Conservation (phyloP, 1,140 invertebrate species). For the Ceratosolen fusciceps region DNA sequence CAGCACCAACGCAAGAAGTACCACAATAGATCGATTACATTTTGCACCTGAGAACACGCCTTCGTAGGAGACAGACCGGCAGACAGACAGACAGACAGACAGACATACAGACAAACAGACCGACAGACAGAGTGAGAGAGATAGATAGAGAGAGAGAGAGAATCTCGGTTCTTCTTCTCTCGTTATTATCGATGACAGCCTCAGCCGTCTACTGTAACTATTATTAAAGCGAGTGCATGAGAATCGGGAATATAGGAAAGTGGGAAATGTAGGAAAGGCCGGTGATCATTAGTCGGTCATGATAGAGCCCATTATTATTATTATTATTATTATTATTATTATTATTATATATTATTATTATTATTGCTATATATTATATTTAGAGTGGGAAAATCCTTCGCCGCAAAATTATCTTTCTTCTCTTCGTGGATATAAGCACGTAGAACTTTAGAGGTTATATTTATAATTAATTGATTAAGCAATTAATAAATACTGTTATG, state of each 20-base stretch:
- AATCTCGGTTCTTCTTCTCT: conserved; percentile 40
- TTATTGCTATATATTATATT: too few species aligned
- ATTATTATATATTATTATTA: too few species aligned
- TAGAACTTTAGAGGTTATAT: conserved; percentile 71
- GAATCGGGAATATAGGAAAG: too few species aligned
- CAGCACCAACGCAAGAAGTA: conserved; percentile 62
- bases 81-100: too few species aligned
- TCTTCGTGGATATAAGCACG: conserved; percentile 65
- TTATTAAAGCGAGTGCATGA: neutral
- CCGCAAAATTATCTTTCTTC: conserved; percentile 49
- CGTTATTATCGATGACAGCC: conserved; percentile 5
- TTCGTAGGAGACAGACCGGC: too few species aligned
- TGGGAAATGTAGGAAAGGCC: neutral
- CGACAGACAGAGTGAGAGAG: too few species aligned
- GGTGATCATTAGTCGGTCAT: neutral
- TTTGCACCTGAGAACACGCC: conserved; percentile 65
- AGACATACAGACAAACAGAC: too few species aligned
- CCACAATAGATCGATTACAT: conserved; percentile 67
- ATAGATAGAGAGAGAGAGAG: too few species aligned
- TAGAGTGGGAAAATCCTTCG: conserved; percentile 22
- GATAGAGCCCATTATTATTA: too few species aligned
- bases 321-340: too few species aligned
- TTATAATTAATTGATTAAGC: conserved; percentile 62
- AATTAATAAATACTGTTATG: conserved; percentile 61
- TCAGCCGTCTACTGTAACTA: conserved; percentile 22